phyloP scores from a whole-genome alignment of 2,888 invertebrate species.

The Noctuana brunneofusca region DNA sequence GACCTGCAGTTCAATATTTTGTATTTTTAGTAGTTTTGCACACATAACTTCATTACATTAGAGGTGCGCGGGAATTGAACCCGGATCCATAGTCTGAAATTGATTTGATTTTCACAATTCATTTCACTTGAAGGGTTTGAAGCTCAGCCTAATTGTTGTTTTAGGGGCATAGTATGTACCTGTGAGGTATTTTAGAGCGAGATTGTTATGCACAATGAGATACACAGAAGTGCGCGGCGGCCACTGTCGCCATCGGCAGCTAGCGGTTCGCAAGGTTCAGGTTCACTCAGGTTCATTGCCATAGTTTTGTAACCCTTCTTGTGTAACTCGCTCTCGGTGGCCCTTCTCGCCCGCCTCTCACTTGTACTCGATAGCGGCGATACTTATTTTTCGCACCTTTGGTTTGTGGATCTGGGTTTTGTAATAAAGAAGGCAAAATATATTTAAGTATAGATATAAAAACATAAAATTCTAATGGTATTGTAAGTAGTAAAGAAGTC shows the following conservation, averaged over 20 bases:
- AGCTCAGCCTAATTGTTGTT: neutral
- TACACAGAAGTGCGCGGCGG: constrained; percentile 47
- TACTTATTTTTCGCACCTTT: constrained; percentile 41
- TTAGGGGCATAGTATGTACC: neutral
- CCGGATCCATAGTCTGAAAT: no score
- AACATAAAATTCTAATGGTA: no score
- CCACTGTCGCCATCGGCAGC: constrained; percentile 65
- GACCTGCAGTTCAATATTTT: no score
- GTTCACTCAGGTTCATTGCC: constrained; percentile 82
- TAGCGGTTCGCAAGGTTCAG: constrained; percentile 82
- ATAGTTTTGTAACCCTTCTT: constrained; percentile 84
- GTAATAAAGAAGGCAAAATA: neutral
- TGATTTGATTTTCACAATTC: no score
- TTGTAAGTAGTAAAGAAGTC: constrained; percentile 13
- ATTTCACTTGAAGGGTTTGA: neutral
- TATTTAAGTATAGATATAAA: no score
- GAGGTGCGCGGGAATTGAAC: no score
- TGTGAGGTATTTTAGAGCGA: constrained; percentile 29
- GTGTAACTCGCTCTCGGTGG: constrained; percentile 78
- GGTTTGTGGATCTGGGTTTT: neutral
- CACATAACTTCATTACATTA: no score
- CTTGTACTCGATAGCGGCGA: constrained; percentile 65
- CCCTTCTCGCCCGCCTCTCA: constrained; percentile 75
- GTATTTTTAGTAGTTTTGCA: no score
- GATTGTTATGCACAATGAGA: constrained; percentile 36